These are phyloP conservation scores for Solenodon paradoxus DNA, from an alignment of 2,113 vertebrate species.

Conservation along the genomic window DNA sequence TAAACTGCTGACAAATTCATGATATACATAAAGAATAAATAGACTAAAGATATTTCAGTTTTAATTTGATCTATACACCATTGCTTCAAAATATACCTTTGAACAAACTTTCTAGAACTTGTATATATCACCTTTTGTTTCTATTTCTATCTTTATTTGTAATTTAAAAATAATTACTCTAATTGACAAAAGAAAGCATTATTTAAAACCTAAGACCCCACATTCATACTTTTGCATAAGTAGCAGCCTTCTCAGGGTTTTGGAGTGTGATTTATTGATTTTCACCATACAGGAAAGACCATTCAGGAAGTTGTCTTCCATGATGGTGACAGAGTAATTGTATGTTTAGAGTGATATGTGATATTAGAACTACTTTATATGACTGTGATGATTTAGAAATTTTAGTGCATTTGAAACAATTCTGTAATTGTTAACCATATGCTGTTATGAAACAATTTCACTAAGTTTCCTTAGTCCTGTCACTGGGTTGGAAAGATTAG, in stretches of 20 bases:
- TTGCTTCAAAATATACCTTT: background rate
- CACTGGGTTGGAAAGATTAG: background rate
- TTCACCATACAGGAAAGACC: background rate
- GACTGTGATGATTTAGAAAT: slow-evolving; percentile 47
- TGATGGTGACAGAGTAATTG: slow-evolving; percentile 20
- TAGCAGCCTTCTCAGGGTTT: background rate
- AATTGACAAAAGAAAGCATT: background rate
- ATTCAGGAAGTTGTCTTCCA: slow-evolving; percentile 51
- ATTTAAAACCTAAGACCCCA: background rate
- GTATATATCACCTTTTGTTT: background rate
- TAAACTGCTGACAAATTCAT: background rate
- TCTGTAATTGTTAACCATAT: slow-evolving; percentile 48
- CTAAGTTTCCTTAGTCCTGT: background rate
- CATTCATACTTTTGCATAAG: background rate
- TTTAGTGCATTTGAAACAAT: slow-evolving; percentile 2
- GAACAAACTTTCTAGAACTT: background rate
- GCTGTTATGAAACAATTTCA: background rate
- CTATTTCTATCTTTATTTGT: background rate
- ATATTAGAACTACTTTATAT: slow-evolving; percentile 3
- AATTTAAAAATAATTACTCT: background rate
- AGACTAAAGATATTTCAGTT: background rate
- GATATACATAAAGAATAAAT: background rate
- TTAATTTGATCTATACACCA: background rate
- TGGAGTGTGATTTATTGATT: slow-evolving; percentile 34
- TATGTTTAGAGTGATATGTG: slow-evolving; percentile 40